Evolutionary conservation across 2,888 invertebrate species (phyloP).

Genomic region (Fabriciana adippe): DNA sequence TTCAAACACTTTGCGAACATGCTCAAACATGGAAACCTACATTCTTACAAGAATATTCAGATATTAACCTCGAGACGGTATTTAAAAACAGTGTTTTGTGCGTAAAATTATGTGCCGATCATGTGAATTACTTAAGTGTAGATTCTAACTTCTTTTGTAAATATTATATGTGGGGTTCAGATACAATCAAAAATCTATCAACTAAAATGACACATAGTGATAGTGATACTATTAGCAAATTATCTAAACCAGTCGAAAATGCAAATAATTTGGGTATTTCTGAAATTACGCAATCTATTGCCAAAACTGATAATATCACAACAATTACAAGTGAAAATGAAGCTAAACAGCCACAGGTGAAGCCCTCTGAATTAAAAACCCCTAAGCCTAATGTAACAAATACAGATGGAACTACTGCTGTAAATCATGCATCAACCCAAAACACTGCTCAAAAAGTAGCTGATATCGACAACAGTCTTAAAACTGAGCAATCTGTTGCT

Average conservation of each 20-base stretch:
- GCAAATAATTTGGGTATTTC: not conserved
- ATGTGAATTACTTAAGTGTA: constrained; percentile 49
- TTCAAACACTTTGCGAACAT: constrained; percentile 52
- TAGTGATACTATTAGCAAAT: not conserved
- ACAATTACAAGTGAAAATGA: constrained; percentile 16
- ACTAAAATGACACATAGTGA: not conserved
- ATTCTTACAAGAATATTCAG: constrained; percentile 43
- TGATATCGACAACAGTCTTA: constrained; percentile 9
- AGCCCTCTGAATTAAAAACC: constrained; percentile 2
- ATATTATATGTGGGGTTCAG: constrained; percentile 66
- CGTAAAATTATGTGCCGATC: constrained; percentile 57
- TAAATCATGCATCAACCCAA: constrained; percentile 18
- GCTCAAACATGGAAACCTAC: constrained; percentile 59
- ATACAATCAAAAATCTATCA: constrained; percentile 43
- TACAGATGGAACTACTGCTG: constrained; percentile 1
- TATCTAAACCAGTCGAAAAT: not conserved
- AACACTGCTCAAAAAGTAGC: constrained; percentile 26
- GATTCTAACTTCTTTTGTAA: constrained; percentile 67
- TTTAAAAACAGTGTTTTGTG: constrained; percentile 53
- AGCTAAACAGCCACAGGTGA: constrained; percentile 10
- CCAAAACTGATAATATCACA: constrained; percentile 21
- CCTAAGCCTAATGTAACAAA: constrained; percentile 6
- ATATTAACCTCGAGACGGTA: constrained; percentile 47
- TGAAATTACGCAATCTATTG: constrained; percentile 1
- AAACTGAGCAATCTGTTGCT: constrained; percentile 15